Percentiles rank a stretch among this genome's conserved stretches.
Evolutionary conservation across 2,113 vertebrate species (phyloP).

Genomic region (Herpailurus yagouaroundi): DNA sequence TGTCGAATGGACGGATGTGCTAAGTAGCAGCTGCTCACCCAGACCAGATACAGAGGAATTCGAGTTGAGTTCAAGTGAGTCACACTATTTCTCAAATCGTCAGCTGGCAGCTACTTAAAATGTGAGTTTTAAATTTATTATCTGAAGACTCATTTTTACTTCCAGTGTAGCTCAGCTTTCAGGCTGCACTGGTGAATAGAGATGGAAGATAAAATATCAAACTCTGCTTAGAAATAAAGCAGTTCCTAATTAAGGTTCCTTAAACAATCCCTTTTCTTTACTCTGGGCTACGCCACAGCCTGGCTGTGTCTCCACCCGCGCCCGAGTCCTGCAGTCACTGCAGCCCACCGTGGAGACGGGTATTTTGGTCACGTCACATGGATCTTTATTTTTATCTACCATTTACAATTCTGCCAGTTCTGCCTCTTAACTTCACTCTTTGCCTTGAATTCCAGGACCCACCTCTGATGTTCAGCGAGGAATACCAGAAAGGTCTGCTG

Average conservation of each 20-base stretch:
- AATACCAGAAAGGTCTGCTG: slow-evolving; percentile 93
- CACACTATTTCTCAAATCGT: not conserved
- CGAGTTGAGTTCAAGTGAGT: not conserved
- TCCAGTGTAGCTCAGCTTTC: not conserved
- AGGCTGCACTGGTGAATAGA: not conserved
- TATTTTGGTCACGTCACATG: not conserved
- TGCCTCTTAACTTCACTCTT: not conserved
- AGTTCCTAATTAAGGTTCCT: not conserved
- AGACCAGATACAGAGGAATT: not conserved
- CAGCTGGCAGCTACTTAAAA: not conserved
- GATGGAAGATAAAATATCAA: not conserved
- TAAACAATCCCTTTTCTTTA: not conserved
- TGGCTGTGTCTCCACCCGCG: not conserved
- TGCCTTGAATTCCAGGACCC: slow-evolving; percentile 89
- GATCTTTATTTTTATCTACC: not conserved
- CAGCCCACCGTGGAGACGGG: not conserved
- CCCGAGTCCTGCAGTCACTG: no score
- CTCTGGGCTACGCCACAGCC: not conserved
- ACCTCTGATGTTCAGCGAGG: slow-evolving; percentile 96
- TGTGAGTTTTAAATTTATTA: not conserved
- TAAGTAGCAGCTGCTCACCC: not conserved
- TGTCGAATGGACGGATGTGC: not conserved
- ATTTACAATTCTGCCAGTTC: not conserved
- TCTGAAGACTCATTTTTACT: not conserved
- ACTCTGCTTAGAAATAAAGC: not conserved